A percentile compares a stretch with the other conserved stretches of the same genome.
Conservation (phyloP, 2,113 vertebrate species). For the Oreotrochilus melanogaster region DNA sequence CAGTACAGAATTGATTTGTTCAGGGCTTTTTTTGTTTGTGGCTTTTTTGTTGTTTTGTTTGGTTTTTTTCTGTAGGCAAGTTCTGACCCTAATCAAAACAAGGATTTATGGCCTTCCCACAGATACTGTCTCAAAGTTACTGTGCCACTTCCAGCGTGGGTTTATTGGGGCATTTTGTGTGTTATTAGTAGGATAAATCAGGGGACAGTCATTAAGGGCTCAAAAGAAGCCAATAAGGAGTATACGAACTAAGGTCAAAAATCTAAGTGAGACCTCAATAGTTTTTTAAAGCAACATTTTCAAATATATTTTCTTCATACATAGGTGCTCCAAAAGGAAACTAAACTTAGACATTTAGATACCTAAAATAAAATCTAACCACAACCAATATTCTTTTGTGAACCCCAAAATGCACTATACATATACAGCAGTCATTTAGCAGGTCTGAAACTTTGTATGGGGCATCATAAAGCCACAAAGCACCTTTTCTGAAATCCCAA, state of each 20-base stretch:
- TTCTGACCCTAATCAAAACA: background rate
- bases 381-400: background rate
- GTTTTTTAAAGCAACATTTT: background rate
- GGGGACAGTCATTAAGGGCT: conserved; percentile 29
- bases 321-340: background rate
- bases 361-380: background rate
- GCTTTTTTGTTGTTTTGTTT: no score
- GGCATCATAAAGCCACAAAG: background rate
- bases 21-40: background rate
- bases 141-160: background rate
- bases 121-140: background rate
- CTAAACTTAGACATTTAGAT: background rate
- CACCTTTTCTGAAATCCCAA: background rate
- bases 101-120: background rate
- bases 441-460: background rate
- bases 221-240: background rate
- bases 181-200: background rate
- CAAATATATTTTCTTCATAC: background rate
- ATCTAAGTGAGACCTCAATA: background rate
- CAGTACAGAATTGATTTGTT: background rate
- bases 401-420: background rate
- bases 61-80: background rate
- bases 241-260: background rate
- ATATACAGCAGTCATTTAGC: background rate
- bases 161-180: background rate